Evolutionary conservation across 2,113 vertebrate genomes (phyloP), one percentile per base, ranked within the genome.

Genomic region (Amblyornis subalaris): DNA sequence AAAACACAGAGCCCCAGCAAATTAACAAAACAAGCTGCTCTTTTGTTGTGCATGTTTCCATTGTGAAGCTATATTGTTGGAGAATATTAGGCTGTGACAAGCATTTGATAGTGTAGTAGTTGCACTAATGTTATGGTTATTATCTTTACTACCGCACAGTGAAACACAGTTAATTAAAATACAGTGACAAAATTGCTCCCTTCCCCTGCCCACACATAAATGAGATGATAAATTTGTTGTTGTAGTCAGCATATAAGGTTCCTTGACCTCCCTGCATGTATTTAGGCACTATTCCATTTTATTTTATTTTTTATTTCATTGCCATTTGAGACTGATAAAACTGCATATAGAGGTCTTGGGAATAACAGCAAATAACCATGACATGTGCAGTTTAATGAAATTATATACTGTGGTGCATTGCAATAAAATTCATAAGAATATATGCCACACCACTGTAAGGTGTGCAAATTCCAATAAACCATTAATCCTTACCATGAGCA

Each of bases 91-190:
- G 31, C 88, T 86, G 76, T 74, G 71, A 95, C 89, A 94, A 90
- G 33, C 66, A 95, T 89, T 87, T 93, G 92, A 89, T 76, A 94
- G 91, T 42, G 23, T 40, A 23, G 72, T 64, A 92, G 50, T 88
- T 70, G 55, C 67, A 81, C 57, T 96, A 93, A 91, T 95, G 76
- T 95, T 91, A 89, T 55, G 78, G 91, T 92, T 88, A 95, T 97
- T 96, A 95, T 90, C 95, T 96, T 94, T 83, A 85, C 65, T 88
- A 85, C 84, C 5, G 17, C 1, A 9, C 86, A 86, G 69, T 92
- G 90, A 96, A 93, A 95, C 51, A 65, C 42, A 94, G 94, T 94
- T 96, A 96, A 96, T 96, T 96, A 96, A 97, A 97, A 95, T 94
- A 93, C 44, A 90, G 95, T 36, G 79, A 71, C 93, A 50, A 94